Percentiles rank a stretch among this genome's conserved stretches.
phyloP scores from a whole-genome alignment of 2,888 invertebrate species.

The Boloria euphrosyne region DNA sequence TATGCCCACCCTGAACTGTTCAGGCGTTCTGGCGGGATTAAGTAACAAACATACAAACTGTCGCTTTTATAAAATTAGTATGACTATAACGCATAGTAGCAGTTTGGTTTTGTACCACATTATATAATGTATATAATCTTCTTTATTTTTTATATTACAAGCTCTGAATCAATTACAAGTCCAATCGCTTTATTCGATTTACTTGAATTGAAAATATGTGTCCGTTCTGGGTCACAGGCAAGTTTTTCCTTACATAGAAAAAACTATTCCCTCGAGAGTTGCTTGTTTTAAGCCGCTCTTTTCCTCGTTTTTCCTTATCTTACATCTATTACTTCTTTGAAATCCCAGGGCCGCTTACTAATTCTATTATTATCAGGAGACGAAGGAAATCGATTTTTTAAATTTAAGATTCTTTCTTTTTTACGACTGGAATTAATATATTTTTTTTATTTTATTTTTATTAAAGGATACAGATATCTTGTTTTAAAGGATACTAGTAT shows the following conservation, averaged over 20 bases:
- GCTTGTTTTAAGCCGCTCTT: slow-evolving; percentile 25
- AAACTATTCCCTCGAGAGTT: slow-evolving; percentile 23
- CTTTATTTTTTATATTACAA: no score
- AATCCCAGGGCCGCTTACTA: slow-evolving; percentile 34
- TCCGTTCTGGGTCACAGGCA: slow-evolving; percentile 9
- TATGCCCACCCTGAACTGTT: no score
- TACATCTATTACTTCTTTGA: slow-evolving; percentile 22
- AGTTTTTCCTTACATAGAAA: slow-evolving; percentile 19
- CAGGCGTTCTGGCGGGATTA: no score
- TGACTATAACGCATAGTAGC: no score
- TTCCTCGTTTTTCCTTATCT: slow-evolving; percentile 6
- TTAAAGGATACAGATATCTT: no score
- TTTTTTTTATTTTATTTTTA: no score
- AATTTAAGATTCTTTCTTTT: neutral
- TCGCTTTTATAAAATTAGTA: no score
- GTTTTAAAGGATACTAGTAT: no score
- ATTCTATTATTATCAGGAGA: slow-evolving; percentile 41
- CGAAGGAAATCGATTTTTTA: neutral
- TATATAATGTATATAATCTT: no score
- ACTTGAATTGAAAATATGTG: slow-evolving; percentile 17
- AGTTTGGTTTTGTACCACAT: no score
- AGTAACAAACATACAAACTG: no score
- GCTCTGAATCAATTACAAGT: neutral
- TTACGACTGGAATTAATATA: no score
- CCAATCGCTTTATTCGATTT: slow-evolving; percentile 16